Percentiles rank a stretch among this genome's conserved stretches.
Evolutionary conservation across 2,113 vertebrate genomes (phyloP).

Genomic region (Cyphomyrus discorhynchus): DNA sequence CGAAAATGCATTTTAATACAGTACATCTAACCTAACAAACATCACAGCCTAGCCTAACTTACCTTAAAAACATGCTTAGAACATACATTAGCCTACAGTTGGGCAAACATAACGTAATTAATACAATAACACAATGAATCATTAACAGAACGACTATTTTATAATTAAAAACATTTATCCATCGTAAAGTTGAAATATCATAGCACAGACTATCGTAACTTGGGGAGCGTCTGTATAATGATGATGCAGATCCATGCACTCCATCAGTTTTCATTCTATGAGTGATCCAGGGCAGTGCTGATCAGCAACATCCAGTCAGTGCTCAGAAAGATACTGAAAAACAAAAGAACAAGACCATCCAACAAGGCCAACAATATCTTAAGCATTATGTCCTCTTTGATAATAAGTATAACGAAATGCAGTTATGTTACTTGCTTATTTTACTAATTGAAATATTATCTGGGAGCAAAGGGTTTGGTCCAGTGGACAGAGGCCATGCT

Average conservation of each 20-base stretch:
- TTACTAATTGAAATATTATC: background rate
- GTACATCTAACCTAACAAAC: no score
- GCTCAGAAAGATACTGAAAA: background rate
- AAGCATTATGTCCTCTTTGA: background rate
- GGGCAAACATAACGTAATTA: no score
- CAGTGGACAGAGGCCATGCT: background rate
- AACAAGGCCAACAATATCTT: background rate
- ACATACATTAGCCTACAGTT: no score
- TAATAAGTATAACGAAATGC: background rate
- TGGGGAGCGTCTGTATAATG: background rate
- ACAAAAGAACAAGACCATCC: background rate
- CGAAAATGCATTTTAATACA: no score
- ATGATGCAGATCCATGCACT: background rate
- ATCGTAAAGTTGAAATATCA: no score
- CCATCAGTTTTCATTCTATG: background rate
- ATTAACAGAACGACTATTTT: no score
- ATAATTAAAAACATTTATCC: no score
- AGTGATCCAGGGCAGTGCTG: background rate
- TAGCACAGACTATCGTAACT: no score
- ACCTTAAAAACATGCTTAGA: no score
- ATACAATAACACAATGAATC: no score
- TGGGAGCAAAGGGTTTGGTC: background rate
- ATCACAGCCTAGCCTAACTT: no score
- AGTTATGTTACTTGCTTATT: background rate
- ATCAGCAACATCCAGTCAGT: background rate